Evolutionary conservation across 2,888 invertebrate genomes (phyloP).

Genomic region (Chesias legatella): DNA sequence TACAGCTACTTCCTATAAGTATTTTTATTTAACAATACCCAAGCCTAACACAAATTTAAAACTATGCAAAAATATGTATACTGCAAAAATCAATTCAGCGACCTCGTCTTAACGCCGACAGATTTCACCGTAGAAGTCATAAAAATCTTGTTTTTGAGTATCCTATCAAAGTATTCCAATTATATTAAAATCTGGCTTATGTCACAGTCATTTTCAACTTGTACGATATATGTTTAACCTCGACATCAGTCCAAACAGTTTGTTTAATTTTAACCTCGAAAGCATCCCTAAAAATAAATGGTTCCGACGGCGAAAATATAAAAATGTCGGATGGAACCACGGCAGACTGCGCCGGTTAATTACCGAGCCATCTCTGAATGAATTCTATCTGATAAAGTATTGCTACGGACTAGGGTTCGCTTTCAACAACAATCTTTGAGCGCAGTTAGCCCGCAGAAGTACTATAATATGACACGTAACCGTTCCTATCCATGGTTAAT

Average conservation of each 20-base stretch:
- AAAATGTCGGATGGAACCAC: conserved; percentile 31
- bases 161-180: conserved; percentile 8
- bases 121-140: no score
- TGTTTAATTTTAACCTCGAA: conserved; percentile 24
- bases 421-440: no score
- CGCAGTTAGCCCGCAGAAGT: no score
- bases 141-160: conserved; percentile 3
- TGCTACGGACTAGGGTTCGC: conserved; percentile 19
- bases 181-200: conserved; percentile 10
- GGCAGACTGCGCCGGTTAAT: conserved; percentile 38
- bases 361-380: conserved; percentile 40
- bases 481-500: no score
- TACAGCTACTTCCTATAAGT: no score
- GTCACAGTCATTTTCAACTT: conserved; percentile 12
- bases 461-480: no score
- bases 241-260: conserved; percentile 15
- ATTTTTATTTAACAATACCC: no score
- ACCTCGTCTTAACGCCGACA: no score
- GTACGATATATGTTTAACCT: conserved; percentile 25
- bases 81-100: no score
- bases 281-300: conserved; percentile 25
- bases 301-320: conserved; percentile 22
- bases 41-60: no score
- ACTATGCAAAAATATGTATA: no score
- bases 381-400: conserved; percentile 49